Conservation (phyloP, 1,140 invertebrate genomes). For the Ceratina calcarata region DNA sequence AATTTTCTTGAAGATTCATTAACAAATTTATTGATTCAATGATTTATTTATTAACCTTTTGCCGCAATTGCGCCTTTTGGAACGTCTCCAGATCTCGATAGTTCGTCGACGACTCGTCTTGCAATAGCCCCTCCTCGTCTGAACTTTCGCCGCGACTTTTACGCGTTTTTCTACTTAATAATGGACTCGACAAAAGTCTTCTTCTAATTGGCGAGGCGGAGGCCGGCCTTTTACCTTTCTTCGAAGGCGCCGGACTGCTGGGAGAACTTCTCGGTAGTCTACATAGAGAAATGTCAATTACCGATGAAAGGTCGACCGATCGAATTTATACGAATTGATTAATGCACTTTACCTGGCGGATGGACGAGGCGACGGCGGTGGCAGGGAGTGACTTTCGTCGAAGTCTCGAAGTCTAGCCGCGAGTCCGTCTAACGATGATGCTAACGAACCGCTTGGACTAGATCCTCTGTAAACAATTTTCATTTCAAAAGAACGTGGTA, state of each 20-base stretch:
- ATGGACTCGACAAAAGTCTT: conserved; percentile 89
- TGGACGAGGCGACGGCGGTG: conserved; percentile 77
- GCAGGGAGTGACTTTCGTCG: conserved; percentile 76
- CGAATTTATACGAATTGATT: neutral
- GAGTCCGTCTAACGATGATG: conserved; percentile 76
- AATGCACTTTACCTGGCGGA: conserved; percentile 67
- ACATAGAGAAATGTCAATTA: neutral
- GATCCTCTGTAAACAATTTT: conserved; percentile 63
- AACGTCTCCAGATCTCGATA: conserved; percentile 96
- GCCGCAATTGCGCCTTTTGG: conserved; percentile 95
- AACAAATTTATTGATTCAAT: no score
- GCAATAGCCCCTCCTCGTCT: conserved; percentile 89
- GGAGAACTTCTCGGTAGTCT: conserved; percentile 87
- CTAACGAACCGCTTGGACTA: conserved; percentile 74
- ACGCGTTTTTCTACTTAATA: conserved; percentile 87
- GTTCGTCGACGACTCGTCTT: conserved; percentile 84
- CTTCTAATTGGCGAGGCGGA: conserved; percentile 89
- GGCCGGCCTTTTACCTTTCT: conserved; percentile 87
- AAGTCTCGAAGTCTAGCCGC: conserved; percentile 75
- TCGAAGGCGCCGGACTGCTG: conserved; percentile 86
- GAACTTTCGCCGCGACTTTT: conserved; percentile 91
- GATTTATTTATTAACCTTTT: conserved; percentile 86
- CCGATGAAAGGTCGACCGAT: neutral
- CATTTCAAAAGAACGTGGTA: no score
- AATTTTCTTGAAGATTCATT: no score